Conservation (phyloP, 2,113 vertebrate species). For the Gymnogyps californianus region DNA sequence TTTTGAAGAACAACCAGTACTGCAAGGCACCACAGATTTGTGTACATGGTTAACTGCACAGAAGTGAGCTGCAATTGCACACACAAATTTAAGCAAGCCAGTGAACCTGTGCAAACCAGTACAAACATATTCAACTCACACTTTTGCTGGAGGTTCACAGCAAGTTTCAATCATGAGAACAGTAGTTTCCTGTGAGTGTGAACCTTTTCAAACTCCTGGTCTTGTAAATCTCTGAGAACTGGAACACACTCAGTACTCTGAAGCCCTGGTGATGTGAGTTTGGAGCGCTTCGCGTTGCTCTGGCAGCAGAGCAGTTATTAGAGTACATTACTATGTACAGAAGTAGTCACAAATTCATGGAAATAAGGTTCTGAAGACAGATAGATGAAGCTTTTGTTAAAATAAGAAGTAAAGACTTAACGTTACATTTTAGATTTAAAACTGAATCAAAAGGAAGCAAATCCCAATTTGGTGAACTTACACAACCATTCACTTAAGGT, state of each 20-base stretch:
- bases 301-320: background rate
- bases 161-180: background rate
- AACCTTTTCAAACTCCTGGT: background rate
- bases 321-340: background rate
- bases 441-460: background rate
- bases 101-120: background rate
- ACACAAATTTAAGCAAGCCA: background rate
- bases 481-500: background rate
- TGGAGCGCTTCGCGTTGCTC: fast-evolving
- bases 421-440: background rate
- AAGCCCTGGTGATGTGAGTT: background rate
- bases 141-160: background rate
- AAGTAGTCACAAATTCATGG: background rate
- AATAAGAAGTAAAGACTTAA: background rate
- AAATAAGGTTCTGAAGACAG: background rate
- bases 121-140: background rate
- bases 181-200: background rate
- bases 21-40: background rate
- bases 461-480: background rate
- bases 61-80: background rate
- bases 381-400: background rate
- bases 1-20: background rate
- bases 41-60: background rate
- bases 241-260: background rate
- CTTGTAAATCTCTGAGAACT: background rate